Evolutionary conservation across 1,140 invertebrate genomes (phyloP), one percentile per base, ranked within the genome.

Genomic region (Drosophila nigromelanica): DNA sequence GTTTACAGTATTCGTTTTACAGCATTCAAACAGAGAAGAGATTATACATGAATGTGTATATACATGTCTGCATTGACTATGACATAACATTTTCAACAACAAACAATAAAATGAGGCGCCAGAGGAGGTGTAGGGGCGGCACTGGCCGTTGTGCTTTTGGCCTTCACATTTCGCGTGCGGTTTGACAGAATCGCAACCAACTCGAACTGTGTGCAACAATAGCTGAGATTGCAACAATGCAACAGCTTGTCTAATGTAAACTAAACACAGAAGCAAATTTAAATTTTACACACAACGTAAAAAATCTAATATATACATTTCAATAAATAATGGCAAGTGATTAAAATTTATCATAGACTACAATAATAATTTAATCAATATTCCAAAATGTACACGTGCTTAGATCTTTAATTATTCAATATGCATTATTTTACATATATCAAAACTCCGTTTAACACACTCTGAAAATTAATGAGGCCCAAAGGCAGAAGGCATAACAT

Each of bases 81-180:
- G n/a, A n/a, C n/a, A n/a, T n/a, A n/a, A 27, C 54, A 52, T 54
- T 56, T 63, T 56, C 14, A 64, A 45, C 37, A 40, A 33, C 39
- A 12, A 50, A 51, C 48, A 56, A 66, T 58, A 27, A 43, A 50
- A 50, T 48, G 33, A 58, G 42, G 14, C 40, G 11, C 12, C 21
- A 5, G 33, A n/a, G 40, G 39, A 4, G 35, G 18, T 11, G 35
- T 8, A 18, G 21, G 24, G 18, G 27, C 14, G 24, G 11, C 21
- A 12, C 14, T 56, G 21, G 54, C 43, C 55, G 37, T 37, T 62
- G 40, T 63, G 48, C 39, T 33, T 64, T 27, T 73, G 63, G 70
- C 70, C 70, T 73, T 73, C 70, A 73, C 70, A 73, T 73, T 73
- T 73, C 70, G 70, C 63, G 70, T 73, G 63, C 63, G 3, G 27